Conservation (phyloP, 2,888 invertebrate genomes). For the Papilio demoleus region DNA sequence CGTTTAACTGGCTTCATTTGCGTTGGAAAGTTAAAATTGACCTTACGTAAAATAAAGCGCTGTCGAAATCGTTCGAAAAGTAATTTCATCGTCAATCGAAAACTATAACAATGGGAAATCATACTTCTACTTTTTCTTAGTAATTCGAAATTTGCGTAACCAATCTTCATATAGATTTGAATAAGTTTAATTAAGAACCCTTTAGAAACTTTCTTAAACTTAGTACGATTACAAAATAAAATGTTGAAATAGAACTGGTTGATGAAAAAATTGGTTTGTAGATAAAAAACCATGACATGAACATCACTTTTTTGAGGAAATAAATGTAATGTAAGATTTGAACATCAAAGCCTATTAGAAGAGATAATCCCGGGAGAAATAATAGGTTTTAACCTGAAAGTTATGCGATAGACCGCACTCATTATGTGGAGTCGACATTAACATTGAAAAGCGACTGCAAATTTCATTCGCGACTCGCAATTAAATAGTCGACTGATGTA, state of each 20-base stretch:
- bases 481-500: slow-evolving; percentile 77
- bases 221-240: background rate
- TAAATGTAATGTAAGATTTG: background rate
- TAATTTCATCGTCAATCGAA: slow-evolving; percentile 21
- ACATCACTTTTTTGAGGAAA: too few species aligned
- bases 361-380: too few species aligned
- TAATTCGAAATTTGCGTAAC: background rate
- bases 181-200: background rate
- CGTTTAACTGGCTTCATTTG: slow-evolving; percentile 51
- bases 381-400: slow-evolving; percentile 37
- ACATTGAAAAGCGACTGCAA: slow-evolving; percentile 76
- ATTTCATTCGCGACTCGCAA: slow-evolving; percentile 77
- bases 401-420: slow-evolving; percentile 57
- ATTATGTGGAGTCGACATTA: slow-evolving; percentile 74
- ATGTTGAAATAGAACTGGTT: background rate
- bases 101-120: slow-evolving; percentile 24
- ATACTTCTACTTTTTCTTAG: slow-evolving; percentile 1
- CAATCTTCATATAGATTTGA: background rate
- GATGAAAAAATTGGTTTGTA: background rate
- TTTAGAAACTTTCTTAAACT: background rate
- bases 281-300: too few species aligned
- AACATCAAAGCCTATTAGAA: background rate
- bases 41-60: slow-evolving; percentile 20
- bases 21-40: slow-evolving; percentile 50
- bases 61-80: slow-evolving; percentile 16